phyloP scores from a whole-genome alignment of 2,888 invertebrate genomes.

The Caenorhabditis uteleia region DNA sequence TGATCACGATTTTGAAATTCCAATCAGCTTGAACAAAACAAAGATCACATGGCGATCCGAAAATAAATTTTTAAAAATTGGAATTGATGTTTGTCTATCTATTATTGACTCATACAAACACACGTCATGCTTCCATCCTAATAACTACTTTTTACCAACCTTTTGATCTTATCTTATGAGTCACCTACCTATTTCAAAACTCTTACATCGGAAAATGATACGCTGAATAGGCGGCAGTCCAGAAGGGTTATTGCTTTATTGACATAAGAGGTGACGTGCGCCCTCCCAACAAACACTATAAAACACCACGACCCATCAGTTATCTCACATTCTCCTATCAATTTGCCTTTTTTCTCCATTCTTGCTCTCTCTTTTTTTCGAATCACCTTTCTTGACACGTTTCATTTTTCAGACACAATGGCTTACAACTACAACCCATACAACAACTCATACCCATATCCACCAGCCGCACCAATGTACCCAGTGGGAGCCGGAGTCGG shows the following conservation, averaged over 20 bases:
- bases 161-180: too few species aligned
- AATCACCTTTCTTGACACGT: neutral
- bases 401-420: constrained; percentile 9
- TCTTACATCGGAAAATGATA: too few species aligned
- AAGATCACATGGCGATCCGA: too few species aligned
- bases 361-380: constrained; percentile 5
- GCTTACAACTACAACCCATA: constrained; percentile 40
- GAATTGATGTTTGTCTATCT: too few species aligned
- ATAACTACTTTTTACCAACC: too few species aligned
- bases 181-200: too few species aligned
- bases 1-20: too few species aligned
- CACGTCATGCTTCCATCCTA: too few species aligned
- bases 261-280: neutral
- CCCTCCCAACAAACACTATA: constrained; percentile 7
- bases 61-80: too few species aligned
- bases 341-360: constrained; percentile 4
- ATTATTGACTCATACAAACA: too few species aligned
- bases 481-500: constrained; percentile 17
- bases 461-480: constrained; percentile 8
- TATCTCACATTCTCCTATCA: neutral
- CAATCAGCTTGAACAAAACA: too few species aligned
- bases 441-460: constrained; percentile 31
- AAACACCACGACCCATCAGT: constrained; percentile 19
- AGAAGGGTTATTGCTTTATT: neutral
- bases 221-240: too few species aligned